Evolutionary conservation across 2,113 vertebrate species (phyloP), one percentile per base, ranked within the genome.

Genomic region (Oncorhynchus gorbuscha): DNA sequence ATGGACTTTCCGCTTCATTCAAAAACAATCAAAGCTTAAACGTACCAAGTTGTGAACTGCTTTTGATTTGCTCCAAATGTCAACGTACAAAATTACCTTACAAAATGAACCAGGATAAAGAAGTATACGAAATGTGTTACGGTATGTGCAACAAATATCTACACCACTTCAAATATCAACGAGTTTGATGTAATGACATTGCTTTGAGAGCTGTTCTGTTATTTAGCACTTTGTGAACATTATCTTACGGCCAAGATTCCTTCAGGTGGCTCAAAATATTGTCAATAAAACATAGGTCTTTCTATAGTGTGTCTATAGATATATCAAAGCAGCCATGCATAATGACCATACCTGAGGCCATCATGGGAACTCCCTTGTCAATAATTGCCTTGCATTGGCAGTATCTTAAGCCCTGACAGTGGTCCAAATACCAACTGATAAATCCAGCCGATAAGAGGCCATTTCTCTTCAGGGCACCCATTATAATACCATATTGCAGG

Each of bases 401-500:
- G 18, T 35, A 26, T 12, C 5, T 13, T 68, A 32, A 68, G 4
- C 30, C 18, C 67, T n/a, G 30, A 69, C 24, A 20, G 7, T 35
- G 18, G 32, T 11, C 6, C 18, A 69, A 69, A 45, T 32, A 39
- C 32, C 32, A n/a, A 20, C 18, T 20, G 32, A 39, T 69, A 26
- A 9, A n/a, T 1, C 16, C 18, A 39, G 32, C 18, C 39, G 67
- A 45, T 69, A 20, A 69, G 18, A 2, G 7, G 30, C 61, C n/a
- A 45, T 58, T 39, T 39, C 22, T 30, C n/a, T 70, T 61, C 78
- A 0, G 5, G 59, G 69, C 6, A 62, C 8, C 64, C 4, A 77
- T 80, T 81, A 79, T 59, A 39, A 72, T 72, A 13, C 35, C 68
- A 76, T 35, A 58, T 11, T 14, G 67, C 45, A 32, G 68, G 64